Percentiles rank a stretch among this genome's conserved stretches.
Evolutionary conservation across 2,113 vertebrate species (phyloP).

Genomic region (Lepus americanus): DNA sequence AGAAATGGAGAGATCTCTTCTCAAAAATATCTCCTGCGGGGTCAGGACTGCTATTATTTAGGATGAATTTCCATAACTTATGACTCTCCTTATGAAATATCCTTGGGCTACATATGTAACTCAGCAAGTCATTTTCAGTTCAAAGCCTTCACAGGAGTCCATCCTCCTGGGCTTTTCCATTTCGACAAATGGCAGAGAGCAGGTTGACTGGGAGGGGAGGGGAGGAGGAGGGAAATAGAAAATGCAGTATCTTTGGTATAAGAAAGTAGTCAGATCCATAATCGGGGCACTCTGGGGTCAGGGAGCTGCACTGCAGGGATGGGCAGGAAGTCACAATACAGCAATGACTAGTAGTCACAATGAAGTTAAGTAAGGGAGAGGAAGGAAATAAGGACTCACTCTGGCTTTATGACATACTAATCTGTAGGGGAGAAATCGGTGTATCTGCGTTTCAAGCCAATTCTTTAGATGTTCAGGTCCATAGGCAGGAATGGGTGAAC

Average conservation of each 20-base stretch:
- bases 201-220: background rate
- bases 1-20: conserved; percentile 41
- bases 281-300: background rate
- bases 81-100: conserved; percentile 39
- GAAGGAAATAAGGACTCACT: background rate
- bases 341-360: background rate
- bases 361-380: too few relatives aligned
- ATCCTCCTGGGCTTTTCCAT: conserved; percentile 9
- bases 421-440: background rate
- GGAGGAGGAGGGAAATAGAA: conserved; percentile 12
- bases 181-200: conserved; percentile 49
- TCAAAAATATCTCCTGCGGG: background rate
- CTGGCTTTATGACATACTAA: background rate
- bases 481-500: background rate
- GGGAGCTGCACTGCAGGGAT: background rate
- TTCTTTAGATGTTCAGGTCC: background rate
- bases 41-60: conserved; percentile 1
- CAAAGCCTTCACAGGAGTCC: conserved; percentile 31
- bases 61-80: conserved; percentile 38
- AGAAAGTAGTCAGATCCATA: background rate
- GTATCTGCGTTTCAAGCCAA: conserved; percentile 32
- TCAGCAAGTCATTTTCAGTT: conserved; percentile 45
- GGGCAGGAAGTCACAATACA: background rate
- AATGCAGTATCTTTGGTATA: background rate
- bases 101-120: background rate